Conservation (phyloP, 2,888 invertebrate genomes). For the Drosophila multiciliata region DNA sequence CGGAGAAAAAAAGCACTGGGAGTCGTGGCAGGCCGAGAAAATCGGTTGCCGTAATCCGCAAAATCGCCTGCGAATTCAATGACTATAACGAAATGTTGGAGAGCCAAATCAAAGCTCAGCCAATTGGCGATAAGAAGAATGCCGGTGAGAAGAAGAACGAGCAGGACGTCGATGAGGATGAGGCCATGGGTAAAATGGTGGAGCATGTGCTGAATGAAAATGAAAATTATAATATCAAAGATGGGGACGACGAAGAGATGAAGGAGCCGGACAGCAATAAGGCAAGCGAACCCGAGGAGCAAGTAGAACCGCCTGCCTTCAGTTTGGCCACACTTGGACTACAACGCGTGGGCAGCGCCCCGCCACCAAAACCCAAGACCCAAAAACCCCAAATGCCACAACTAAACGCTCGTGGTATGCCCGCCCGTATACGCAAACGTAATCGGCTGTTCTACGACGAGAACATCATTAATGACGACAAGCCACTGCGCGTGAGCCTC, state of each 20-base stretch:
- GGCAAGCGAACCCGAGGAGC: constrained; percentile 86
- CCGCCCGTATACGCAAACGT: constrained; percentile 94
- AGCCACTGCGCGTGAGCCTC: constrained; percentile 88
- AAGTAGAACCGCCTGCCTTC: constrained; percentile 90
- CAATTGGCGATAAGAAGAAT: background rate
- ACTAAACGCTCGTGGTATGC: constrained; percentile 94
- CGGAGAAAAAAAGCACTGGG: constrained; percentile 43
- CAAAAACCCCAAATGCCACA: constrained; percentile 91
- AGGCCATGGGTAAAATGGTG: constrained; percentile 11
- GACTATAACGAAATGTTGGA: constrained; percentile 36
- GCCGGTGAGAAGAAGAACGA: constrained; percentile 32
- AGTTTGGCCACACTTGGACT: constrained; percentile 92
- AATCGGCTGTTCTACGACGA: constrained; percentile 96
- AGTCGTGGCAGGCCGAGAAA: constrained; percentile 49
- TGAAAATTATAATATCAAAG: constrained; percentile 26
- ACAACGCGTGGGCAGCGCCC: constrained; percentile 91
- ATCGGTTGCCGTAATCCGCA: constrained; percentile 33
- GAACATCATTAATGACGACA: constrained; percentile 92
- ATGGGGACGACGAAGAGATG: constrained; percentile 14
- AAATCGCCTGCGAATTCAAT: constrained; percentile 15
- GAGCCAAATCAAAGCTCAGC: constrained; percentile 5
- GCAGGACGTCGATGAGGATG: constrained; percentile 15
- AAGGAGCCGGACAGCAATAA: constrained; percentile 58
- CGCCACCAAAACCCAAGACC: constrained; percentile 88
- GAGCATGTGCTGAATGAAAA: constrained; percentile 19